Evolutionary conservation across 1,140 invertebrate genomes (phyloP), one percentile per base, ranked within the genome.

Genomic region (Macrobrachium nipponense): DNA sequence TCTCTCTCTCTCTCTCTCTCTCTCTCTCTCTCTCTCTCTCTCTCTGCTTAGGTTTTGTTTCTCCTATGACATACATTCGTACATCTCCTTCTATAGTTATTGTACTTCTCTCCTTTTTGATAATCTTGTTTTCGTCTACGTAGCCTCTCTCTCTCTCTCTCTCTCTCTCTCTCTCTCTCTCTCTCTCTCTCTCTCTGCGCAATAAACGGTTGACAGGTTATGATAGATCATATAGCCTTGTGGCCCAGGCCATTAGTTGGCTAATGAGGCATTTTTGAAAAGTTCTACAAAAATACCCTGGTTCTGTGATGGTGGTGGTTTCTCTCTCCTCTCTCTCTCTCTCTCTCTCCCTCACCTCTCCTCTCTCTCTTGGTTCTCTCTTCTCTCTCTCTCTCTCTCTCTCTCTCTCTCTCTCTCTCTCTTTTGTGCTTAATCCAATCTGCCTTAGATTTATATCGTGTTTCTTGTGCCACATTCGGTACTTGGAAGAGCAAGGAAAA

Each of bases 231-330:
- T 14, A 23, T 44, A 51, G 43, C 60, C 66, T 7, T n/a, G 36
- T 59, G 58, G 20, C 68, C 66, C 44, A 12, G 17, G 27, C 80
- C 68, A 73, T 82, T 82, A 82, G 61, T 15, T n/a, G 66, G 27
- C 27, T 82, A 82, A 82, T 82, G 80, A 82, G 36, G 20, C 72
- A 82, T 72, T 82, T 82, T 72, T 82, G 80, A 73, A 73, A 12
- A 73, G 27, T 73, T 72, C 58, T 36, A 36, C 27, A 36, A 36
- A 36, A 36, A 36, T 36, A 36, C 27, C 27, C 27, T 4, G 27
- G 27, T 36, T 36, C 27, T 36, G 1, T 36, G 27, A 36, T 36
- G 27, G 27, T 36, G 27, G 27, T 36, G 1, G 1, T 4, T 36
- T 4, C 4, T 4, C 4, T 4, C 4, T 4, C 4, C 27, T 36